Evolutionary conservation across 2,797 vertebrate genomes (phyloP).

Genomic region (Cossypha dichroa): DNA sequence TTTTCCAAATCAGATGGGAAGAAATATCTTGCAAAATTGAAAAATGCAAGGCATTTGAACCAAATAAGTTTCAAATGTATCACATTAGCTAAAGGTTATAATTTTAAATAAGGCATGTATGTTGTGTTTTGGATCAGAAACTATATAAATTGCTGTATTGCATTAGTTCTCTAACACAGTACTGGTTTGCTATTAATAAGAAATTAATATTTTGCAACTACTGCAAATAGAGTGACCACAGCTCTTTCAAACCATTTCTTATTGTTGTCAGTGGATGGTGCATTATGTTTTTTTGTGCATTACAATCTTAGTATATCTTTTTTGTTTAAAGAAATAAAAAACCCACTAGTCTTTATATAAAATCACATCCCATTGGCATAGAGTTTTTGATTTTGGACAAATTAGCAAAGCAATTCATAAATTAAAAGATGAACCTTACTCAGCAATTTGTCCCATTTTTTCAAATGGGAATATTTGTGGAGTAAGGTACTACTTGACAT

Average conservation of each 20-base stretch:
- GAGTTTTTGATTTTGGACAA: background rate
- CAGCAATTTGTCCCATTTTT: background rate
- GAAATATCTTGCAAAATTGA: background rate
- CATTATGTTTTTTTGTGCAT: background rate
- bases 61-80: conserved; percentile 4
- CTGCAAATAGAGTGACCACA: background rate
- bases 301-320: background rate
- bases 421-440: background rate
- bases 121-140: background rate
- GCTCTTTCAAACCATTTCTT: background rate
- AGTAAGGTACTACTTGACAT: background rate
- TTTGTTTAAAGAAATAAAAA: background rate
- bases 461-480: conserved; percentile 17
- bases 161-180: background rate
- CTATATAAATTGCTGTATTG: background rate
- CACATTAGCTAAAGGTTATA: background rate
- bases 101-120: background rate
- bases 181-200: background rate
- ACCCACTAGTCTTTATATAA: background rate
- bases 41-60: conserved; percentile 8
- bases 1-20: background rate
- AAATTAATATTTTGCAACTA: background rate
- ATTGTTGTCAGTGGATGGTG: background rate
- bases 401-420: background rate
- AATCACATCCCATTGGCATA: background rate